Evolutionary conservation across 2,888 invertebrate species (phyloP).

Genomic region (Yponomeuta malinellus): DNA sequence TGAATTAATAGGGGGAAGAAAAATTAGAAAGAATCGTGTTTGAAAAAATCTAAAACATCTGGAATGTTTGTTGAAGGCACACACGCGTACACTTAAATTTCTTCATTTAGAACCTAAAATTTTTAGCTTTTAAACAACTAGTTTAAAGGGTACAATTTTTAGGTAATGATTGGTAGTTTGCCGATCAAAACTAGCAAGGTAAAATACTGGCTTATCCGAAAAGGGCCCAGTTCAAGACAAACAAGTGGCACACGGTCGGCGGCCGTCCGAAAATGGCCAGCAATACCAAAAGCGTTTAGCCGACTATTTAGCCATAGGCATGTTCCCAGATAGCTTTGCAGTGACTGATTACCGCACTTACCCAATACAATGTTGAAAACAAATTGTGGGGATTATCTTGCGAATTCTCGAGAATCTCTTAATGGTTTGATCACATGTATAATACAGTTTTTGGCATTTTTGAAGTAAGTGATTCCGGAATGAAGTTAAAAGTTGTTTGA

Average conservation of each 20-base stretch:
- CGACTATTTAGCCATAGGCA: constrained; percentile 4
- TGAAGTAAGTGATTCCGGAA: neutral
- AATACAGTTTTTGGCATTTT: neutral
- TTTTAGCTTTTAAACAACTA: too few species aligned
- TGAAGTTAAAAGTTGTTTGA: neutral
- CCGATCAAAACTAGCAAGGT: neutral
- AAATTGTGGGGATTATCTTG: too few species aligned
- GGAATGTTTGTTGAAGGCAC: too few species aligned
- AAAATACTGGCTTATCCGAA: neutral
- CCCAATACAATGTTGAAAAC: neutral
- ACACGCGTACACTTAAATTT: too few species aligned
- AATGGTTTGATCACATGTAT: too few species aligned
- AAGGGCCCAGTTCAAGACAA: neutral
- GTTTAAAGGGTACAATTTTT: too few species aligned
- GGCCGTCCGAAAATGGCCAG: constrained; percentile 13
- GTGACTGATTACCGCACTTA: neutral
- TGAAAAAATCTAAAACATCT: too few species aligned
- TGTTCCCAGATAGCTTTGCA: constrained; percentile 1
- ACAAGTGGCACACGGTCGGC: constrained; percentile 13
- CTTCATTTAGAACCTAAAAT: too few species aligned
- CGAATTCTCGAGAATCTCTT: too few species aligned
- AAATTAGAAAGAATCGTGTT: neutral
- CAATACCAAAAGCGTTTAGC: constrained; percentile 11
- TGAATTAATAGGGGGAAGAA: neutral
- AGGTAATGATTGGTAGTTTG: neutral